Base-by-base conservation (phyloP, 1,140 invertebrate genomes). In the Magallana gigas region DNA sequence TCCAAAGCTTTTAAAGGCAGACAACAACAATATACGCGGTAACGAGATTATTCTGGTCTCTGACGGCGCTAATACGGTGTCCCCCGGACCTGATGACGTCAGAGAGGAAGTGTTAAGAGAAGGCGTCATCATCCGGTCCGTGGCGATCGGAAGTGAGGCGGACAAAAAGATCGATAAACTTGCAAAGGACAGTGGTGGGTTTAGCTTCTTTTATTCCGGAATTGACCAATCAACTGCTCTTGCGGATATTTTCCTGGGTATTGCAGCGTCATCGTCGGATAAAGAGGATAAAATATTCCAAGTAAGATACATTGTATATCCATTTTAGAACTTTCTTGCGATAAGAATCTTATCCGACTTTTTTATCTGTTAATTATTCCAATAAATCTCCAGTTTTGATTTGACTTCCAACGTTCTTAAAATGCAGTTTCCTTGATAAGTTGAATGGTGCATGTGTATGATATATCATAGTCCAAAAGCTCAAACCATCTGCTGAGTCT, bases 141-240 rank as follows among this genome's bases (percentile, higher is more conserved):
- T 83, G 81, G 81, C 81, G 11, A 83, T 83, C 9, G 57, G 48
- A n/a, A 58, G 57, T 9, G 81, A 83, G 81, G 48, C 81, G 0
- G 81, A 83, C 14, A 56, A 56, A n/a, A 83, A 57, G 36, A 57
- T 83, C 57, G 57, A 57, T n/a, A 23, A 57, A 57, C 18, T 83
- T 57, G 81, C 81, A 18, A 58, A 57, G 14, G 81, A 83, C 81
- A 83, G 48, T 57, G 81, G 81, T 8, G 81, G 81, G n/a, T 58
- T 57, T 12, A 83, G 48, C 18, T 83, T 83, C 81, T 58, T 83
- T 18, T 83, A 57, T 29, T 83, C 81, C 8, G 81, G 81, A 57
- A 83, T 57, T 57, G 48, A 83, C 5, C 16, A 57, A n/a, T 83
- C 81, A 18, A 83, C 81, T 11, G 48, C 81, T 1, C 81, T 83